Conservation (phyloP, 2,113 vertebrate genomes). For the Jacana jacana region DNA sequence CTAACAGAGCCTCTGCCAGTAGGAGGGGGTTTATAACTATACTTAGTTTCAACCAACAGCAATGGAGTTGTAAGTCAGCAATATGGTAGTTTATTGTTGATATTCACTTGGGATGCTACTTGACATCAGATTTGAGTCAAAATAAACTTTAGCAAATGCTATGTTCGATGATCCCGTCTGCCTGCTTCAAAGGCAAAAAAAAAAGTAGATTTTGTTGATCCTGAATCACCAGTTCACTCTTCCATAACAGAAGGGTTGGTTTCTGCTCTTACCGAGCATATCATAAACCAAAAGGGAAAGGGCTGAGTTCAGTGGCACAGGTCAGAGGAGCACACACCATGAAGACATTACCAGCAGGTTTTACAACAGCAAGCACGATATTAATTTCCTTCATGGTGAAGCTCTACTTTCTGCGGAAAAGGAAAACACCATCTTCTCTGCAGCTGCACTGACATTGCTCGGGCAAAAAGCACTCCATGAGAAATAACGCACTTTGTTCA, state of each 20-base stretch:
- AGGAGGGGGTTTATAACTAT: background rate
- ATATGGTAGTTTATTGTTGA: constrained; percentile 17
- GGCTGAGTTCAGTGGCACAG: background rate
- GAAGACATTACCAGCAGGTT: background rate
- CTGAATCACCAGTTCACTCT: background rate
- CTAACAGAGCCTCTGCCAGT: background rate
- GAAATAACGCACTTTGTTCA: background rate
- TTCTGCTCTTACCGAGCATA: background rate
- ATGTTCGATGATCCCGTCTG: constrained; percentile 5
- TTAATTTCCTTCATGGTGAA: background rate
- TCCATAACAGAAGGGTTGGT: background rate
- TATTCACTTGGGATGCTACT: constrained; percentile 19
- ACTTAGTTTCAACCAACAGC: background rate
- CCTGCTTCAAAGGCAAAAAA: background rate
- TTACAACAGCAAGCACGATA: background rate
- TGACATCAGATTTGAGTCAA: constrained; percentile 26
- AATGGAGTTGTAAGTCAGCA: constrained; percentile 2
- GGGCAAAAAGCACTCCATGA: background rate
- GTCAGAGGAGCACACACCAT: background rate
- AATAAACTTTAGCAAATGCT: background rate
- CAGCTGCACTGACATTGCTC: background rate
- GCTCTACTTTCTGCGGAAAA: background rate
- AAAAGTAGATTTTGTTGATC: background rate
- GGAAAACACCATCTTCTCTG: background rate
- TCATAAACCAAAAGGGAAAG: background rate